A percentile compares a stretch with the other conserved stretches of the same genome.
Conservation (phyloP, 2,113 vertebrate genomes). For the Hippocampus abdominalis region DNA sequence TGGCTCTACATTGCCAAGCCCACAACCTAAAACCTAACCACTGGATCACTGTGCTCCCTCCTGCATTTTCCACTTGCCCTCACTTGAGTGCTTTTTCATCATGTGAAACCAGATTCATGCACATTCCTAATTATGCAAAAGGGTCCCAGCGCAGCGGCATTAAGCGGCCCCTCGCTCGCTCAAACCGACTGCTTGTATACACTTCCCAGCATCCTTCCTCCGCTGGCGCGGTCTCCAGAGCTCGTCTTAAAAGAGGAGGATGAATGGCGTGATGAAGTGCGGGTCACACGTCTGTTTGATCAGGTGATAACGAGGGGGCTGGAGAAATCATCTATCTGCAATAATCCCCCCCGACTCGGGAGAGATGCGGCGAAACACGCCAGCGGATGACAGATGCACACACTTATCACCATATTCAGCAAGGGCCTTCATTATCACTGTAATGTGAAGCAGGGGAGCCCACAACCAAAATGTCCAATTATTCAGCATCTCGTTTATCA, state of each 20-base stretch:
- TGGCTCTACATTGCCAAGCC: not conserved
- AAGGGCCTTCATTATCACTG: conserved; percentile 73
- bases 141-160: conserved; percentile 60
- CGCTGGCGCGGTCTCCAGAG: conserved; percentile 60
- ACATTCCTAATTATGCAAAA: conserved; percentile 59
- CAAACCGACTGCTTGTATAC: conserved; percentile 46
- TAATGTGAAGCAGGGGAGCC: conserved; percentile 69
- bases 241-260: conserved; percentile 65
- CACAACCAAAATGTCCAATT: conserved; percentile 72
- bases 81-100: conserved; percentile 1
- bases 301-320: conserved; percentile 73
- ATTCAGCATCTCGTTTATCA: conserved; percentile 67
- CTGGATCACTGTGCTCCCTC: not conserved
- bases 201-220: conserved; percentile 47
- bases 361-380: conserved; percentile 61
- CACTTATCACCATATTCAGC: conserved; percentile 88
- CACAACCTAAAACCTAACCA: not conserved
- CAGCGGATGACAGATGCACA: conserved; percentile 63
- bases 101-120: conserved; percentile 29
- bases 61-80: not conserved
- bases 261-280: conserved; percentile 72
- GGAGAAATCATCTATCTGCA: conserved; percentile 75
- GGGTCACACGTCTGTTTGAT: conserved; percentile 73
- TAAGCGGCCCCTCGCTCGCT: conserved; percentile 42
- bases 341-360: conserved; percentile 75